Conservation (phyloP, 2,113 vertebrate genomes). For the Myrmecophaga tridactyla region DNA sequence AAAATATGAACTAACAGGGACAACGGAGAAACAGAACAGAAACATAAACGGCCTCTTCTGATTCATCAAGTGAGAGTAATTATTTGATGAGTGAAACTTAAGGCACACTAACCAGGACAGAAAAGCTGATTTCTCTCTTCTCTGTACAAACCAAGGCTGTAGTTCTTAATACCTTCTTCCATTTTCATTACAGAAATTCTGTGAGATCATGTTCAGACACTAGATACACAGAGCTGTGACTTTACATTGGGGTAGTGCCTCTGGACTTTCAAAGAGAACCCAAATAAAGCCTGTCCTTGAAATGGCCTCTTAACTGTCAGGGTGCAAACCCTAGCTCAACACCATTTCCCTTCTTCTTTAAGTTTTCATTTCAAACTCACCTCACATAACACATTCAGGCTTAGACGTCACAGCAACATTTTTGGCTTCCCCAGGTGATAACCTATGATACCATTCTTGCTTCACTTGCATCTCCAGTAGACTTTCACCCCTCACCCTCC, state of each 20-base stretch:
- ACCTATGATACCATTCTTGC: not conserved
- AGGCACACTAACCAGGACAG: not conserved
- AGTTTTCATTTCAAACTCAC: not conserved
- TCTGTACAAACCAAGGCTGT: not conserved
- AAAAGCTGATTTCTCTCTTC: not conserved
- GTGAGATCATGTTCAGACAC: not conserved
- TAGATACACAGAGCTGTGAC: not conserved
- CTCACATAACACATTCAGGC: not conserved
- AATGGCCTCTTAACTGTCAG: not conserved
- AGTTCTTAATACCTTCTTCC: not conserved
- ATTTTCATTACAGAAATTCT: not conserved
- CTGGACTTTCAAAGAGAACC: not conserved
- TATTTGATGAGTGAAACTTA: not conserved
- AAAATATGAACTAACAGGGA: not conserved
- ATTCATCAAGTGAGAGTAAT: not conserved
- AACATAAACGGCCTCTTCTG: not conserved
- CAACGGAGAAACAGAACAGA: not conserved
- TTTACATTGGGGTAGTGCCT: not conserved
- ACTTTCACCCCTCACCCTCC: not conserved
- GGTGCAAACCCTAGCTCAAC: accelerated
- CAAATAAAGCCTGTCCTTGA: not conserved
- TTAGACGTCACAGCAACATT: not conserved
- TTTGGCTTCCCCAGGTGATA: accelerated
- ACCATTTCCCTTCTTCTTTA: not conserved
- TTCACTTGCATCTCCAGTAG: not conserved